Base-by-base conservation (phyloP, 2,113 vertebrate species). In the Gambusia affinis region DNA sequence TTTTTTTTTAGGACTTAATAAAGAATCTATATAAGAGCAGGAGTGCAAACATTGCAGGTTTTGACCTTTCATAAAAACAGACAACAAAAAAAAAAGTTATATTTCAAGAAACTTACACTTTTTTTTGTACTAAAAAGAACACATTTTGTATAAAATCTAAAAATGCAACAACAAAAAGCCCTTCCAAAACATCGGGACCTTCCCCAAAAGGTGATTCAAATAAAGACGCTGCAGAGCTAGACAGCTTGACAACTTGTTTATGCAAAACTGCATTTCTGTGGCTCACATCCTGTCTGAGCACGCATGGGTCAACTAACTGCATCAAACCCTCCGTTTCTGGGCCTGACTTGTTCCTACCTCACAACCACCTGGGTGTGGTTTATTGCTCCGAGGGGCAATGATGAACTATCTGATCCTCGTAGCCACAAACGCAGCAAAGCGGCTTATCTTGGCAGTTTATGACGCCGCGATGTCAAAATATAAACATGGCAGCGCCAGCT, bases 331-430 rank as follows among this genome's bases (percentile, higher is more conserved):
- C 15, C 0, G 2, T 28, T 71, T 75, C 31, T 62, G 68, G 17
- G 61, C 22, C n/a, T 12, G 28, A 47, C 19, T 64, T 31, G 29
- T 63, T 74, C 12, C 19, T 33, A 60, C 74, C 81, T 81, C 61
- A 66, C 67, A 70, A 79, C 44, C 14, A 42, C 42, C 8, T 78
- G 54, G 84, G 84, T 81, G 87, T 75, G 84, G 82, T 70, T 88
- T 89, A 84, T 70, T 60, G 82, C 80, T 67, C 42, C 28, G 27
- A 71, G 44, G 76, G 35, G 44, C 87, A 90, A 90, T 12, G 82
- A 69, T 87, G 79, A 85, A 85, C 78, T 74, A 74, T 54, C 75
- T 27, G 28, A 84, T 63, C 73, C 42, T n/a, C 42, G 69, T 15
- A 85, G 70, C 67, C 60, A 51, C 62, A 75, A 63, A 37, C 12